These are phyloP conservation scores for Itoplectis maculator DNA, from an alignment of 2,888 invertebrate genomes.

Conservation along the genomic window DNA sequence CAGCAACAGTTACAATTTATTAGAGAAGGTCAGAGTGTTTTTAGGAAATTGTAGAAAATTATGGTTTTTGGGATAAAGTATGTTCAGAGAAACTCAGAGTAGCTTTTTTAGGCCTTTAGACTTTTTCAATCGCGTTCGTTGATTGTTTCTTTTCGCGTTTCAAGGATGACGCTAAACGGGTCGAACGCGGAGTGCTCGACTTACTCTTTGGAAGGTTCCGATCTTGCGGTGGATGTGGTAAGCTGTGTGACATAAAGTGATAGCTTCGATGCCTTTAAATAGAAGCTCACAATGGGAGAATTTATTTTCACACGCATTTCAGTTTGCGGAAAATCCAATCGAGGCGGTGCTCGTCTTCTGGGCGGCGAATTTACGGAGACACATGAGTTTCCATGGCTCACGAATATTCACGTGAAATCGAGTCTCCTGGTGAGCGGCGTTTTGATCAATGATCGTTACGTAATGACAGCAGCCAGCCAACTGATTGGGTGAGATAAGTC, in stretches of 20 bases:
- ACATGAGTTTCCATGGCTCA: conserved; percentile 87
- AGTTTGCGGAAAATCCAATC: conserved; percentile 86
- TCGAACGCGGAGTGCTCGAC: conserved; percentile 78
- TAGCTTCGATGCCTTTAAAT: neutral
- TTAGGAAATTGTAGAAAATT: too few species aligned
- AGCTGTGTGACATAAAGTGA: conserved; percentile 67
- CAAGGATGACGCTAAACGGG: conserved; percentile 63
- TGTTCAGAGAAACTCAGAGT: too few species aligned
- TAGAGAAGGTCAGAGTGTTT: too few species aligned
- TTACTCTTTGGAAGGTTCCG: conserved; percentile 77
- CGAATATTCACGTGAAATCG: conserved; percentile 84
- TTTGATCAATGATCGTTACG: conserved; percentile 87
- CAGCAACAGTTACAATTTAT: too few species aligned
- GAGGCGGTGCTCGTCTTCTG: conserved; percentile 82
- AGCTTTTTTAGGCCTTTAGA: too few species aligned
- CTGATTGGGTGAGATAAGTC: conserved; percentile 84
- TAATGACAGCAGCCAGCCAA: conserved; percentile 86
- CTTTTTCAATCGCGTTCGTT: neutral
- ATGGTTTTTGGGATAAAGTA: too few species aligned
- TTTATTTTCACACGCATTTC: neutral
- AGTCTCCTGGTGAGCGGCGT: conserved; percentile 84
- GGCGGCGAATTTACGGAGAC: conserved; percentile 85
- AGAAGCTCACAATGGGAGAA: neutral
- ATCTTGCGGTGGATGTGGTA: conserved; percentile 80
- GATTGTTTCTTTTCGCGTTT: neutral